phyloP scores from a whole-genome alignment of 2,888 invertebrate species.

The Apocheima hispidaria region DNA sequence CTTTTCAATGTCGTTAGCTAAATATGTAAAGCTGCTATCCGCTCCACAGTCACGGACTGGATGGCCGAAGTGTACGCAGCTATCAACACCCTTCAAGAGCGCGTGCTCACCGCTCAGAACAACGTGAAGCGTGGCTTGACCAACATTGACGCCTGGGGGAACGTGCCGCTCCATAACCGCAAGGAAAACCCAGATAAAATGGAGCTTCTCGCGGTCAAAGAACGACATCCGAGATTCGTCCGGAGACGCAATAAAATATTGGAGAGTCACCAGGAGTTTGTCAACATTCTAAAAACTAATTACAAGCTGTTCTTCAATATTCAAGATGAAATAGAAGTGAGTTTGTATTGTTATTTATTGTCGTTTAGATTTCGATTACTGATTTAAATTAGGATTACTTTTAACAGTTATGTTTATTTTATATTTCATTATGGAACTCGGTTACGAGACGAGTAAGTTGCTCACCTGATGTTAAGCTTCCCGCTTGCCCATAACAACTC shows the following conservation, averaged over 20 bases:
- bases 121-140: slow-evolving; percentile 87
- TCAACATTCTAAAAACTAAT: slow-evolving; percentile 87
- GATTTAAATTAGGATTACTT: neutral
- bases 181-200: slow-evolving; percentile 79
- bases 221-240: slow-evolving; percentile 82
- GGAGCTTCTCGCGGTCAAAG: slow-evolving; percentile 85
- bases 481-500: too few relatives aligned
- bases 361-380: neutral
- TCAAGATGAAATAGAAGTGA: slow-evolving; percentile 77
- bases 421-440: too few relatives aligned
- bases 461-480: too few relatives aligned
- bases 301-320: slow-evolving; percentile 90
- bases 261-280: slow-evolving; percentile 85
- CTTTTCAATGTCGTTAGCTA: neutral
- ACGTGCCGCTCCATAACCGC: slow-evolving; percentile 90
- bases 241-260: slow-evolving; percentile 74
- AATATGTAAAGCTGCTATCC: neutral
- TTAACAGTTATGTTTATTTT: neutral
- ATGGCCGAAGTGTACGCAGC: slow-evolving; percentile 89
- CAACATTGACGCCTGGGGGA: slow-evolving; percentile 90
- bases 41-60: slow-evolving; percentile 86
- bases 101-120: slow-evolving; percentile 88
- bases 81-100: slow-evolving; percentile 90
- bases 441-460: too few relatives aligned
- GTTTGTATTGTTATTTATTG: neutral